These are phyloP conservation scores for Plebejus melissa DNA, from an alignment of 2,888 invertebrate species.

Conservation along the genomic window DNA sequence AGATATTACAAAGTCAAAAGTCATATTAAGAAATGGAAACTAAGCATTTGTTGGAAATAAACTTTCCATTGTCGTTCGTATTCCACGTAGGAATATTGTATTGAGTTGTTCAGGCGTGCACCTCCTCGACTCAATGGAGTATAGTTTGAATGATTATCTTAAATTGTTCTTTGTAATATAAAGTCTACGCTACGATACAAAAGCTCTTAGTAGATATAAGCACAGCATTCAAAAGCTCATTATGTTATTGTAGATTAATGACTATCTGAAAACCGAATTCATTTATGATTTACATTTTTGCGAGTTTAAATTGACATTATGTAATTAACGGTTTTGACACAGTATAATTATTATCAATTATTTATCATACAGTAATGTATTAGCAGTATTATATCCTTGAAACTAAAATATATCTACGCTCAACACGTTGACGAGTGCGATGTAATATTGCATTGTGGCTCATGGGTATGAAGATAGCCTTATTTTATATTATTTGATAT, in stretches of 20 bases:
- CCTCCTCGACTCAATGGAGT: slow-evolving; percentile 41
- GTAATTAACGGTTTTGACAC: neutral
- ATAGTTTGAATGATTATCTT: slow-evolving; percentile 43
- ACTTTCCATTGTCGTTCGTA: slow-evolving; percentile 11
- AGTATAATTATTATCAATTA: neutral
- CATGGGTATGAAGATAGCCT: neutral
- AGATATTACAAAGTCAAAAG: slow-evolving; percentile 3
- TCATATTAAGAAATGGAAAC: slow-evolving; percentile 11
- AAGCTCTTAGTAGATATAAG: slow-evolving; percentile 68
- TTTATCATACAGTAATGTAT: neutral
- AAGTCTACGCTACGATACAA: slow-evolving; percentile 66
- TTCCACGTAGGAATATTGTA: slow-evolving; percentile 23
- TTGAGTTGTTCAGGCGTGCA: slow-evolving; percentile 31
- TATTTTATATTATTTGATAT: neutral
- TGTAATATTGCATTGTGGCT: no score
- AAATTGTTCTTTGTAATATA: slow-evolving; percentile 41
- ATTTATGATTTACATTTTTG: neutral
- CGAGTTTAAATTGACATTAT: neutral
- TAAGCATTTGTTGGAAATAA: slow-evolving; percentile 3
- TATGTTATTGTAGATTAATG: slow-evolving; percentile 35
- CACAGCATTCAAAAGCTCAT: slow-evolving; percentile 68
- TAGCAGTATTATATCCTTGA: no score
- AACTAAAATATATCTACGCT: no score
- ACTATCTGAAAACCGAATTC: slow-evolving; percentile 35
- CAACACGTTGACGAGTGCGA: no score